Evolutionary conservation across 2,113 vertebrate species (phyloP), one percentile per base, ranked within the genome.

Genomic region (Amblyopsis rosae): DNA sequence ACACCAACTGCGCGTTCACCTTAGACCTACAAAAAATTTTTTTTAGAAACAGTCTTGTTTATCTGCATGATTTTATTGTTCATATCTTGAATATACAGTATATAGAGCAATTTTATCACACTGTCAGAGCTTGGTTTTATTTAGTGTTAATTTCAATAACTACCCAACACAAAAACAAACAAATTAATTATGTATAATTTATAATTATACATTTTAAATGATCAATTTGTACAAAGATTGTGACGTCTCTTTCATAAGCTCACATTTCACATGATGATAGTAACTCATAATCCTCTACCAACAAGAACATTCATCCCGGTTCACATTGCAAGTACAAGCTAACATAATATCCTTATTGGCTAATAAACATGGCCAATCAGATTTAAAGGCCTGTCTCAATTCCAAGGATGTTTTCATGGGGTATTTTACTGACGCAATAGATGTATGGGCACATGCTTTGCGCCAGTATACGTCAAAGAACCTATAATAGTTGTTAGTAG

Each of bases 321-420:
- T 54, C 63, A 55, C 63, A 55, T 50, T 47, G 9, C 17, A 10
- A 63, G 11, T 50, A 26, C 12, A 12, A 15, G 13, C 16, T 50
- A 12, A 26, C 41, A 10, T 41, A 9, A 3, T 69, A 17, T 75
- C 76, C 65, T 70, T 59, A 81, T 87, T 90, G 87, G 87, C 12
- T 73, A 6, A 9, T 54, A 33, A 4, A 10, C 45, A 9, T 15
- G 47, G 54, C 87, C 88, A 85, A 81, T 85, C 75, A 77, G 77
- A 68, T 11, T 32, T 19, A 55, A 63, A 73, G 70, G 72, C 67
- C 55, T 69, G 75, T 80, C 82, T 76, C 58, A 48, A 74, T 75
- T 72, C 77, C 48, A 45, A 16, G 17, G 35, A 69, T 79, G 69
- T 72, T 83, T 69, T 68, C 15, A 66, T 3, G 17, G 62, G 78